A percentile compares a stretch with the other conserved stretches of the same genome.
Evolutionary conservation across 1,140 invertebrate species (phyloP).

Genomic region (Diorhabda sublineata): DNA sequence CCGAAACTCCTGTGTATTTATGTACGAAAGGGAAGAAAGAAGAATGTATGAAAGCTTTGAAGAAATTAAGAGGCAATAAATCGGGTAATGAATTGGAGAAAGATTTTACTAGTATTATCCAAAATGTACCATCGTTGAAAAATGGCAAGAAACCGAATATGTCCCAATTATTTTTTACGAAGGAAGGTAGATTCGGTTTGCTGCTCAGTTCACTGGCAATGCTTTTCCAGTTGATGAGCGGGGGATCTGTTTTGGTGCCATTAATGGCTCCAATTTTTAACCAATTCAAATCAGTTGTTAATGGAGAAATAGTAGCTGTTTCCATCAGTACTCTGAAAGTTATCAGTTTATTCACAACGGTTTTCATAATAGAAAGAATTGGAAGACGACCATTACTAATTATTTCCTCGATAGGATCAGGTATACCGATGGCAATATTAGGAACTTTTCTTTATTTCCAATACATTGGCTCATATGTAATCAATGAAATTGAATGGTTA

Average conservation of each 20-base stretch:
- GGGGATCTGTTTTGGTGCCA: conserved; percentile 50
- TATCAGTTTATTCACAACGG: conserved; percentile 64
- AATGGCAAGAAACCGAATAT: conserved; percentile 51
- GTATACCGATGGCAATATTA: conserved; percentile 47
- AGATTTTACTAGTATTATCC: conserved; percentile 54
- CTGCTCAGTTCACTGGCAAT: conserved; percentile 67
- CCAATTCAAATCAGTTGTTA: neutral
- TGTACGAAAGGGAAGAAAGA: conserved; percentile 55
- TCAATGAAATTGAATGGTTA: neutral
- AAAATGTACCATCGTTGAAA: conserved; percentile 46
- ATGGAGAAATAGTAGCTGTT: conserved; percentile 73
- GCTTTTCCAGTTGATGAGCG: conserved; percentile 72
- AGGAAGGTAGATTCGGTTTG: conserved; percentile 59
- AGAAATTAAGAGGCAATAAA: conserved; percentile 61
- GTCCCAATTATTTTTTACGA: conserved; percentile 55
- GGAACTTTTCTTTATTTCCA: conserved; percentile 62
- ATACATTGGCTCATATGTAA: conserved; percentile 39
- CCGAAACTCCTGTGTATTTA: conserved; percentile 75
- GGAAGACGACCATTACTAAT: conserved; percentile 70
- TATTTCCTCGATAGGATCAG: conserved; percentile 64
- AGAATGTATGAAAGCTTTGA: conserved; percentile 60
- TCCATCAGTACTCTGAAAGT: conserved; percentile 73
- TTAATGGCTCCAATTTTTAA: conserved; percentile 9
- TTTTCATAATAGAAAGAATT: conserved; percentile 58
- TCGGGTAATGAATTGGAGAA: conserved; percentile 52